These are phyloP conservation scores for Campoplex nolae DNA, from an alignment of 2,888 invertebrate species.

Conservation along the genomic window DNA sequence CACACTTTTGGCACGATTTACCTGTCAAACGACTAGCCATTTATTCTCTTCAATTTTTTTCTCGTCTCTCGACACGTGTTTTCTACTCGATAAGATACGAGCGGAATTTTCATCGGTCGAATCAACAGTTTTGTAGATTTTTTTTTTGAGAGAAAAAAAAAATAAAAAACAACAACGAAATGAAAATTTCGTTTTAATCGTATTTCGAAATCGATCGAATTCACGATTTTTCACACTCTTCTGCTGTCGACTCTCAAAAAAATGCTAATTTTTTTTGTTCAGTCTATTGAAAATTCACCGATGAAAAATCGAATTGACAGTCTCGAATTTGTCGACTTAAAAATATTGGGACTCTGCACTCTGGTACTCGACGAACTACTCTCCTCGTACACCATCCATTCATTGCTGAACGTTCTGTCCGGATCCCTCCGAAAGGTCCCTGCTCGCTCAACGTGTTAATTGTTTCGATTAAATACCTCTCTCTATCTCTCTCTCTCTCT, in stretches of 20 bases:
- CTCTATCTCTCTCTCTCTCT: background rate
- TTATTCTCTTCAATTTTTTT: background rate
- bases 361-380: conserved; percentile 44
- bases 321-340: background rate
- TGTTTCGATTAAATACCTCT: conserved; percentile 67
- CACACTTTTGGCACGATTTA: conserved; percentile 17
- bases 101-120: background rate
- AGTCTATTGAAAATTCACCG: background rate
- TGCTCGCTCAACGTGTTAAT: conserved; percentile 64
- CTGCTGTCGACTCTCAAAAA: background rate
- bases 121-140: background rate
- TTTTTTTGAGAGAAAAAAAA: no score
- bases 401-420: conserved; percentile 41
- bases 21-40: conserved; percentile 10
- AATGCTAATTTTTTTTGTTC: no score
- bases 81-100: background rate
- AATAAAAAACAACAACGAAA: no score
- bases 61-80: background rate
- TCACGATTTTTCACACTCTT: no score
- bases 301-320: background rate
- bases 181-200: no score
- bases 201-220: no score
- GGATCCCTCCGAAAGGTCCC: conserved; percentile 59
- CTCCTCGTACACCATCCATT: conserved; percentile 25
- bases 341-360: background rate